Base-by-base conservation (phyloP, 2,888 invertebrate genomes). In the Pammene fasciana region DNA sequence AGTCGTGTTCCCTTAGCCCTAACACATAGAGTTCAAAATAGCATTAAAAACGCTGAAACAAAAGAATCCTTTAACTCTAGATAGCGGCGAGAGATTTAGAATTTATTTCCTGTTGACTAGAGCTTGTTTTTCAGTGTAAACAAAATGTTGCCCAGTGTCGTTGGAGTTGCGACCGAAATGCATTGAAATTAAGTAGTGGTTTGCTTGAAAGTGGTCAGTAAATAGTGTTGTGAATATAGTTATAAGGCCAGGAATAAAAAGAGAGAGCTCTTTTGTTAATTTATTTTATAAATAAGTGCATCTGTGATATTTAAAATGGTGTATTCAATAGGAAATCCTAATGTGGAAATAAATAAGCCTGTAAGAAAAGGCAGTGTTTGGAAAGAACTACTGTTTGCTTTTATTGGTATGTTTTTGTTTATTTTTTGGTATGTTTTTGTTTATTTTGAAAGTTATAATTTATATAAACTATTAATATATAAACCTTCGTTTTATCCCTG, bases 341-440 rank as follows among this genome's bases (percentile, higher is more conserved):
- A 73, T 65, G 73, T 72, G 16, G 72, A 72, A 14, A 65, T 62
- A 3, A 74, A 71, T 10, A 26, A 60, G 41, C 71, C 66, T 50
- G 74, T 65, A 4, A 66, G 72, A 10, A 79, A 75, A 55, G 75
- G 77, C 1, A 74, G 74, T 68, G 67, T 77, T 14, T 82, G 83
- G 78, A 85, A 82, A 36, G 82, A 83, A 48, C 68, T 81, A 0
- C 13, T 80, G 0, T 72, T 86, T 43, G 80, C 83, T 2, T 75
- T 87, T 46, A 72, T 86, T 50, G 83, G 86, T 87, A 76, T 72
- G 86, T 80, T 34, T 13, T 16, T 13, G 11, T 46, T 41, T 9
- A 34, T 52, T 34, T 34, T n/a, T 86, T 50, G 83, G 86, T 87
- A 76, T 72, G 86, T 80, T 34, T 13, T 16, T 13, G 11, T 46